Evolutionary conservation across 30 jellyfish, hydroid and myxozoan species (phyloP).

Genomic region (Sanderia malayensis): DNA sequence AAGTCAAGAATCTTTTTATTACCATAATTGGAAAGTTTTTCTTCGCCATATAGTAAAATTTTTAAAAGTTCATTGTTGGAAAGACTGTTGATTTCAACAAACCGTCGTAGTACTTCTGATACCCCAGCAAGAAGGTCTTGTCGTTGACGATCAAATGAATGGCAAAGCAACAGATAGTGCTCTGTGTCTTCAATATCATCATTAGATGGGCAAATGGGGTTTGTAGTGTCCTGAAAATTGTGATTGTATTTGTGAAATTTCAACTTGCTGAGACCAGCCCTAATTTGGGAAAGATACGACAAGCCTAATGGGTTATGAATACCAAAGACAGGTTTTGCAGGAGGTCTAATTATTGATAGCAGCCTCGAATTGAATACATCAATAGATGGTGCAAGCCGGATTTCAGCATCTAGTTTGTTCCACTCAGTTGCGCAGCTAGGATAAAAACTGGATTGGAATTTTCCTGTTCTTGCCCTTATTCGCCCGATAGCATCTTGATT

Average conservation of each 20-base stretch:
- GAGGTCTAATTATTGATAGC: conserved; percentile 3
- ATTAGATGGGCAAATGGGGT: conserved; percentile 6
- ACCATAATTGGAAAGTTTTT: conserved; percentile 13
- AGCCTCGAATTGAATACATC: conserved; percentile 12
- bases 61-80: conserved; percentile 24
- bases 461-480: conserved; percentile 29
- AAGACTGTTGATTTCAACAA: conserved; percentile 26
- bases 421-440: conserved; percentile 28
- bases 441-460: conserved; percentile 15
- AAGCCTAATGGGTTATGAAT: conserved; percentile 7
- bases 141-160: conserved; percentile 38
- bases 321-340: conserved; percentile 9
- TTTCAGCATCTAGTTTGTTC: conserved; percentile 26
- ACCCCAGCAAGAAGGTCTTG: conserved; percentile 39
- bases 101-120: conserved; percentile 15
- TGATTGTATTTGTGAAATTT: conserved; percentile 12
- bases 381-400: conserved; percentile 26
- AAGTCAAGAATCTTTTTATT: conserved; percentile 26
- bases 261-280: conserved; percentile 18
- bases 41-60: conserved; percentile 32
- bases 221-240: conserved; percentile 7
- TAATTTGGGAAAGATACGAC: background rate
- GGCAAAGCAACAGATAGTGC: conserved; percentile 55
- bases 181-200: conserved; percentile 55
- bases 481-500: conserved; percentile 2